Base-by-base conservation (phyloP, 2,113 vertebrate species). In the Phyllostomus discolor region DNA sequence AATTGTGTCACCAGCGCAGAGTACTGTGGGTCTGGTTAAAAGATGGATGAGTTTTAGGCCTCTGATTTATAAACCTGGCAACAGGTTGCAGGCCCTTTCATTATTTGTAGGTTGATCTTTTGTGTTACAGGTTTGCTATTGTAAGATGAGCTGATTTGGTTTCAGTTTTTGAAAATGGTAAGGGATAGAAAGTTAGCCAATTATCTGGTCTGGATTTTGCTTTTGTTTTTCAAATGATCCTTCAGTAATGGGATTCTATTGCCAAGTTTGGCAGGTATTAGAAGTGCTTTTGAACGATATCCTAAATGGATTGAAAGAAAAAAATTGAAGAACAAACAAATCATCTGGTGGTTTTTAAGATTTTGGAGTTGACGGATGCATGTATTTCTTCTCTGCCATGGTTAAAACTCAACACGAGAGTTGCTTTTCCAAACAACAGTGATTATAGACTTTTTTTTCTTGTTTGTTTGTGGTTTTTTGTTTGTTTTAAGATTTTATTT, bases 321-420 rank as follows among this genome's bases (percentile, higher is more conserved):
- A 57, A 84, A 20, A 31, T 17, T 80, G 83, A 88, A 41, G 69
- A 93, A 83, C 6, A 72, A 52, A 20, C 52, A 69, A 46, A 93
- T 54, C 11, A 80, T n/a, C n/a, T 69, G 92, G 90, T 83, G 62
- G 38, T 33, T 95, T 90, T 95, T 72, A 75, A 83, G 52, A 59
- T 66, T 83, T 86, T 88, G 70, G 10, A 59, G 38, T 48, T 88
- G n/a, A 73, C 54, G 43, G 12, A 62, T 35, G 2, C 2, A 41
- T 11, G 62, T 41, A 33, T 82, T 88, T 96, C 70, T 91, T 93
- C 50, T 90, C 28, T 54, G 43, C 8, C 26, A 10, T 87, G 28
- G 26, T 79, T 95, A 67, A 88, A 84, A 43, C 8, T 35, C 62
- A 43, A 31, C 31, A n/a, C 20, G 4, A 86, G 38, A 22, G 66